These are phyloP conservation scores for Caenorhabditis becei DNA, from an alignment of 2,888 invertebrate genomes.

Conservation along the genomic window DNA sequence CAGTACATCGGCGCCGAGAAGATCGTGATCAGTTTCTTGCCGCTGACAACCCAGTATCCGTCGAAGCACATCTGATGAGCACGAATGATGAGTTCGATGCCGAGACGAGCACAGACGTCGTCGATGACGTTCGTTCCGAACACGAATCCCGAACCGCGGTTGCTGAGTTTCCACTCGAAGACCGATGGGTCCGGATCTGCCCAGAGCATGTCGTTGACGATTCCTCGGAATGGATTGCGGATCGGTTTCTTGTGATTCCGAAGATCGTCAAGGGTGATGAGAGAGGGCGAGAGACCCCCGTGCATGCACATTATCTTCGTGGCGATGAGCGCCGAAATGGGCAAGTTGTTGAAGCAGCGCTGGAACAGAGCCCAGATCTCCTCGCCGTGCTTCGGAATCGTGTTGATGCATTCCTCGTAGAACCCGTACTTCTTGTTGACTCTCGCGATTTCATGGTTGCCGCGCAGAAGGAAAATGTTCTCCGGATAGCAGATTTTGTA, in stretches of 20 bases:
- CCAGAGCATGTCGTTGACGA: conserved; percentile 77
- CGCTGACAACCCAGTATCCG: conserved; percentile 69
- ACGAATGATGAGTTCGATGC: conserved; percentile 67
- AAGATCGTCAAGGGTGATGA: conserved; percentile 65
- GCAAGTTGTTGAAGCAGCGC: conserved; percentile 71
- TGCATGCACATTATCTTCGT: conserved; percentile 73
- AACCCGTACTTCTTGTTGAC: conserved; percentile 75
- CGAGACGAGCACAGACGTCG: conserved; percentile 63
- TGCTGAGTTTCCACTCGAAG: conserved; percentile 68
- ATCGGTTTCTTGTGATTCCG: conserved; percentile 60
- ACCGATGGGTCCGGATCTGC: conserved; percentile 68
- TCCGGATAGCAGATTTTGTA: conserved; percentile 73
- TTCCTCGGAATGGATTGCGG: conserved; percentile 65
- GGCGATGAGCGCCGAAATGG: conserved; percentile 69
- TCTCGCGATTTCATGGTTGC: conserved; percentile 74
- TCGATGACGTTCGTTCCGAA: conserved; percentile 68
- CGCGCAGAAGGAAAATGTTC: conserved; percentile 68
- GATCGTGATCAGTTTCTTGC: conserved; percentile 67
- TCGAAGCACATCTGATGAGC: conserved; percentile 74
- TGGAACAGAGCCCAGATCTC: conserved; percentile 71
- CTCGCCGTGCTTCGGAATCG: conserved; percentile 49
- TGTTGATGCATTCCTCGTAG: conserved; percentile 63
- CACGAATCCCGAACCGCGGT: conserved; percentile 72
- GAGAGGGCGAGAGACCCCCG: conserved; percentile 72
- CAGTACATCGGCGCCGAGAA: conserved; percentile 73